Percentiles rank a stretch among this genome's conserved stretches.
These are phyloP conservation scores for Percopsis omiscomaycus DNA, from an alignment of 2,797 vertebrate genomes.

Conservation along the genomic window DNA sequence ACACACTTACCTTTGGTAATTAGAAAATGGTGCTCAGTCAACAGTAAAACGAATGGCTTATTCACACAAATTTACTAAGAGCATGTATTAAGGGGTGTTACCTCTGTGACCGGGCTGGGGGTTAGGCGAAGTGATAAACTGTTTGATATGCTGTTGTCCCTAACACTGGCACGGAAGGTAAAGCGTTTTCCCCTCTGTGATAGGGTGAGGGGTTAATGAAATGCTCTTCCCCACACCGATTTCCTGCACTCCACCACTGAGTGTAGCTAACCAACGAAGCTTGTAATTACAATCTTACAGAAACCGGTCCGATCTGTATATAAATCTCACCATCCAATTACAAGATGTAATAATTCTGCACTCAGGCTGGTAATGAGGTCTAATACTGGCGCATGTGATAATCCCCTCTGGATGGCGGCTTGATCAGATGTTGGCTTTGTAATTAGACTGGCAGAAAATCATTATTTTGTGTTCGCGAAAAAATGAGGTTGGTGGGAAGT, in stretches of 20 bases:
- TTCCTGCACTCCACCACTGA: slow-evolving; percentile 96
- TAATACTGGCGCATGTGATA: slow-evolving; percentile 99
- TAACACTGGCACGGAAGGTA: slow-evolving; percentile 96
- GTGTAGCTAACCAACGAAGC: slow-evolving; percentile 99
- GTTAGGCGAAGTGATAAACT: slow-evolving; percentile 86
- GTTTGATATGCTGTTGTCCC: slow-evolving; percentile 95
- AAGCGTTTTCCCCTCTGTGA: slow-evolving; percentile 73
- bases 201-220: slow-evolving; percentile 99
- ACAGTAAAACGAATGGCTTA: slow-evolving; percentile 89
- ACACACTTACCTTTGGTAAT: slow-evolving; percentile 89
- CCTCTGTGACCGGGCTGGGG: slow-evolving; percentile 40
- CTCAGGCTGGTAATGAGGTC: slow-evolving; percentile 99
- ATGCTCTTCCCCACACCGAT: slow-evolving; percentile 97
- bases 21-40: slow-evolving; percentile 90
- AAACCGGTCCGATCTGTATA: slow-evolving; percentile 99
- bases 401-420: slow-evolving; percentile 99
- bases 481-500: slow-evolving; percentile 99
- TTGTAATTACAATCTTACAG: slow-evolving; percentile 99
- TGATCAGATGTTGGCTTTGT: slow-evolving; percentile 99
- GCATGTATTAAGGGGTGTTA: slow-evolving; percentile 78
- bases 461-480: slow-evolving; percentile 99
- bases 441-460: slow-evolving; percentile 99
- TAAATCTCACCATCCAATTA: slow-evolving; percentile 99
- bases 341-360: slow-evolving; percentile 99
- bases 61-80: slow-evolving; percentile 86